Evolutionary conservation across 2,797 vertebrate genomes (phyloP).

Genomic region (Carapus acus): DNA sequence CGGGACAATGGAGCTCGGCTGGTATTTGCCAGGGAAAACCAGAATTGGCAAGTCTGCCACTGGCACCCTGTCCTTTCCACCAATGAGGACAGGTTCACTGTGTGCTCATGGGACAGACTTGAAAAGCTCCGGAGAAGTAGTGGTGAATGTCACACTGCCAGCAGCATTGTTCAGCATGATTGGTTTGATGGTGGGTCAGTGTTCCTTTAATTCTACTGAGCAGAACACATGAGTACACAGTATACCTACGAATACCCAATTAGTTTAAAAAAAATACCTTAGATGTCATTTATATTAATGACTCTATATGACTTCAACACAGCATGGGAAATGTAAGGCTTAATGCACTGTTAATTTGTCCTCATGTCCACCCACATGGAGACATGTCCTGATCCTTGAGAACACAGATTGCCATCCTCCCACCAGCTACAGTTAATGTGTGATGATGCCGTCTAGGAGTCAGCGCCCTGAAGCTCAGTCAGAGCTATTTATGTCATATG

Average conservation of each 20-base stretch:
- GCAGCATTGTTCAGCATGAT: constrained; percentile 18
- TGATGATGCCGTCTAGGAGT: constrained; percentile 36
- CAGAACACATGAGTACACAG: too few species aligned
- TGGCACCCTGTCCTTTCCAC: background rate
- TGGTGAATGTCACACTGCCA: constrained; percentile 11
- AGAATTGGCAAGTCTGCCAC: background rate
- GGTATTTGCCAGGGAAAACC: background rate
- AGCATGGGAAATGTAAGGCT: constrained; percentile 46
- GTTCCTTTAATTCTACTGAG: too few species aligned
- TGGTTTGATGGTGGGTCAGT: background rate
- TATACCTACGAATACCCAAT: too few species aligned
- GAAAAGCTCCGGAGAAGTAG: constrained; percentile 10
- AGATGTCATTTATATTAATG: too few species aligned
- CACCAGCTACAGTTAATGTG: constrained; percentile 35
- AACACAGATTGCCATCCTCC: constrained; percentile 49
- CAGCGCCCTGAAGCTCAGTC: constrained; percentile 4
- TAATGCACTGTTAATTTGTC: constrained; percentile 43
- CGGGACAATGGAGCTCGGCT: background rate
- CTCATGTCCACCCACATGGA: constrained; percentile 50
- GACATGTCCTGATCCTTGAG: constrained; percentile 69
- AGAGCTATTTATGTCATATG: constrained; percentile 1
- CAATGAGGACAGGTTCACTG: background rate
- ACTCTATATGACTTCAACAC: too few species aligned
- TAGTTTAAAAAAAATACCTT: too few species aligned
- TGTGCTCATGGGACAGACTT: constrained; percentile 1